Percentiles rank a stretch among this genome's conserved stretches.
These are phyloP conservation scores for Prochilodus magdalenae DNA, from an alignment of 2,113 vertebrate species.

Conservation along the genomic window DNA sequence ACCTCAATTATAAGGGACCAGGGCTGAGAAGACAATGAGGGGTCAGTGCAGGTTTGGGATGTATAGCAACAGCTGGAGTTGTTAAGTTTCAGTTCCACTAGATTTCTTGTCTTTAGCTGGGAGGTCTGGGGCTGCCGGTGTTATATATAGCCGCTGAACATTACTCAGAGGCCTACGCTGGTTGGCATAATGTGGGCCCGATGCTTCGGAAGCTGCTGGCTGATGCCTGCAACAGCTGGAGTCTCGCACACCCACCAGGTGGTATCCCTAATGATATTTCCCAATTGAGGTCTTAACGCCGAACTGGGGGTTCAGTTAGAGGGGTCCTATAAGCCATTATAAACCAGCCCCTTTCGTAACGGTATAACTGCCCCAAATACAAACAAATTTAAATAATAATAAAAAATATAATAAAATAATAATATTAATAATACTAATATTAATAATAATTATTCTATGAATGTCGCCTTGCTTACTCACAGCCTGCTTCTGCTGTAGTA, in stretches of 20 bases:
- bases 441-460: too few relatives aligned
- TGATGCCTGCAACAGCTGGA: slow-evolving; percentile 5
- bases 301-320: neutral
- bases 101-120: neutral
- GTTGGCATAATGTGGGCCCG: neutral
- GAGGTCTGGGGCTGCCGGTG: neutral
- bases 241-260: slow-evolving; percentile 7
- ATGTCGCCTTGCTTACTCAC: too few relatives aligned
- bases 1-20: neutral
- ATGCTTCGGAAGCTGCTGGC: neutral
- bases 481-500: too few relatives aligned
- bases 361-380: too few relatives aligned
- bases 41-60: too few relatives aligned
- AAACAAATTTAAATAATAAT: too few relatives aligned
- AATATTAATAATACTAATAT: too few relatives aligned
- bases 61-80: too few relatives aligned
- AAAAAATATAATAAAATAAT: too few relatives aligned
- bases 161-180: neutral
- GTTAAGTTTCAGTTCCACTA: neutral
- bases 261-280: neutral
- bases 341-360: neutral
- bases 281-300: neutral
- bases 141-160: neutral
- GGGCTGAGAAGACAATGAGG: too few relatives aligned
- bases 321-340: neutral